phyloP scores from a whole-genome alignment of 2,888 invertebrate genomes.

The Tetanocera ferruginea region DNA sequence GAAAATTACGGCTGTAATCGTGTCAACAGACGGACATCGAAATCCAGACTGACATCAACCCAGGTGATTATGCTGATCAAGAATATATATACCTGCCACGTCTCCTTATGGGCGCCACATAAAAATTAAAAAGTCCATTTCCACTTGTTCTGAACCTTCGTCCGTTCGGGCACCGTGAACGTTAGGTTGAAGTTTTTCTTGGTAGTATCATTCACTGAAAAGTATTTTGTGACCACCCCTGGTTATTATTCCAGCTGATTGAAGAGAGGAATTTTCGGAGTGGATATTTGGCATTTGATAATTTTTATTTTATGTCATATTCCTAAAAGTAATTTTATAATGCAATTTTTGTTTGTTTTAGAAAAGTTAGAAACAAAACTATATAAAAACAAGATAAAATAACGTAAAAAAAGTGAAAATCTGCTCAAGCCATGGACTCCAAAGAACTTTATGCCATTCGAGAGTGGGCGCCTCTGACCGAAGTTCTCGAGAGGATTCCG shows the following conservation, averaged over 20 bases:
- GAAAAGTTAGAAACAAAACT: neutral
- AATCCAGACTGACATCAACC: too few species aligned
- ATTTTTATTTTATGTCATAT: neutral
- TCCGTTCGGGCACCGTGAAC: too few species aligned
- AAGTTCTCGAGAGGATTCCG: conserved; percentile 83
- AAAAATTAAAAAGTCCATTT: too few species aligned
- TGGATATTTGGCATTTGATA: neutral
- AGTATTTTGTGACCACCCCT: too few species aligned
- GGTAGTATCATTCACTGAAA: neutral
- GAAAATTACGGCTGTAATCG: too few species aligned
- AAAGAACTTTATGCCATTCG: conserved; percentile 70
- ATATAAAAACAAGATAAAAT: neutral
- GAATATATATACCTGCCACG: too few species aligned
- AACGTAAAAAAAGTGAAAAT: neutral
- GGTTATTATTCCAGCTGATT: neutral
- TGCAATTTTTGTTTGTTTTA: neutral
- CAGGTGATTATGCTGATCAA: too few species aligned
- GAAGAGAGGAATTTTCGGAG: neutral
- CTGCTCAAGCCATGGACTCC: conserved; percentile 44
- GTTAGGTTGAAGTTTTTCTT: too few species aligned
- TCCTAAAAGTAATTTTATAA: too few species aligned
- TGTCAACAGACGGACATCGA: too few species aligned
- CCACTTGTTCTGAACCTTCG: too few species aligned
- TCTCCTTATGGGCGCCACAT: too few species aligned
- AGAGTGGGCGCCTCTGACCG: conserved; percentile 86